These are phyloP conservation scores for Merluccius polli DNA, from an alignment of 2,797 vertebrate species.

Conservation along the genomic window DNA sequence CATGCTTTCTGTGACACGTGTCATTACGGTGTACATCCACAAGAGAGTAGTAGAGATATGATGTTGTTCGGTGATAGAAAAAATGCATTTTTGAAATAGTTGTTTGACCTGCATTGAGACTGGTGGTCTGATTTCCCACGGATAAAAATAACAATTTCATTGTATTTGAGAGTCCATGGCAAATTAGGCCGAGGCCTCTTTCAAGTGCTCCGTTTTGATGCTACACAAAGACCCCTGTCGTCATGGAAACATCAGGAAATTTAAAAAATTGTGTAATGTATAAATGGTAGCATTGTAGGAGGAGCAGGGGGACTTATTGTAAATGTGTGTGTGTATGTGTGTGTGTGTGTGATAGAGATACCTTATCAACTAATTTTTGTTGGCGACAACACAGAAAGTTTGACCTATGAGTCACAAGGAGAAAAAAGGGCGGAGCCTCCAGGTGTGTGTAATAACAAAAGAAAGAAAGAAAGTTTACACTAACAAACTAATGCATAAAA, in stretches of 20 bases:
- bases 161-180: not conserved
- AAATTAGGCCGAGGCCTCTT: not conserved
- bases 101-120: constrained; percentile 14
- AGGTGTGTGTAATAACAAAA: not conserved
- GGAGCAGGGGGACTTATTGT: no score
- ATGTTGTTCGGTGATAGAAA: constrained; percentile 8
- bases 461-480: not conserved
- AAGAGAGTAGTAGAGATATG: constrained; percentile 22
- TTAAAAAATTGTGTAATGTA: no score
- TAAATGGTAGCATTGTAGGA: no score
- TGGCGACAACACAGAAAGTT: constrained; percentile 37
- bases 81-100: constrained; percentile 11
- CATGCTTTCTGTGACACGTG: not conserved
- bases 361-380: constrained; percentile 32
- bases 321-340: not conserved
- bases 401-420: constrained; percentile 43
- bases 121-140: constrained; percentile 26
- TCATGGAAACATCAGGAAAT: no score
- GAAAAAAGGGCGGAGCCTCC: constrained; percentile 40
- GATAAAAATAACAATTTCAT: not conserved
- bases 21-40: constrained; percentile 20
- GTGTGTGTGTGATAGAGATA: constrained; percentile 29
- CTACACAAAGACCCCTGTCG: no score
- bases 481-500: not conserved
- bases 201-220: no score